Conservation (phyloP, 2,888 invertebrate genomes). For the Erannis defoliaria region DNA sequence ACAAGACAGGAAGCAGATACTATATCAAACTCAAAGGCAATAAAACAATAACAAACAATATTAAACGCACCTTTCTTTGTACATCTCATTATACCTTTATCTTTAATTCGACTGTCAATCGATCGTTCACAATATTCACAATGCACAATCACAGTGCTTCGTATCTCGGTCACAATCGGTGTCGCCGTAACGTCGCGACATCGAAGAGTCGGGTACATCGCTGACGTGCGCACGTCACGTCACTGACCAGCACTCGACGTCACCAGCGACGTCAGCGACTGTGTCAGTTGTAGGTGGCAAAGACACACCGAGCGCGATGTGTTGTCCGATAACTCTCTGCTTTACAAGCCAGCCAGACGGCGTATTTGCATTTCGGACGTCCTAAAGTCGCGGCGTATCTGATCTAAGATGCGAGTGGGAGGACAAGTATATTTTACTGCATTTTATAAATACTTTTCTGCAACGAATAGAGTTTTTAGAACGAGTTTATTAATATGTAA, state of each 20-base stretch:
- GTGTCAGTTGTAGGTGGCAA: constrained; percentile 52
- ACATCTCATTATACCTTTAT: constrained; percentile 39
- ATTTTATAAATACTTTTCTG: constrained; percentile 37
- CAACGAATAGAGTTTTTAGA: constrained; percentile 27
- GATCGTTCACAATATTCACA: constrained; percentile 51
- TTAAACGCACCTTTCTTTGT: constrained; percentile 29
- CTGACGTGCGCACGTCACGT: constrained; percentile 50
- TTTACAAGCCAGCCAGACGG: constrained; percentile 68
- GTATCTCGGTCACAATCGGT: constrained; percentile 78
- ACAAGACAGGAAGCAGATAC: constrained; percentile 41
- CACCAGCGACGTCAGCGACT: constrained; percentile 36
- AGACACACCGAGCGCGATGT: constrained; percentile 56
- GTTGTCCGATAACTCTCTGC: constrained; percentile 67
- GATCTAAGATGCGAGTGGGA: constrained; percentile 52
- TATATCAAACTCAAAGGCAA: constrained; percentile 38
- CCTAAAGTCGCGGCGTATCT: constrained; percentile 60
- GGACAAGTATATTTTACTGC: constrained; percentile 53
- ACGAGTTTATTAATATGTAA: constrained; percentile 44
- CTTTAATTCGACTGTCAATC: constrained; percentile 65
- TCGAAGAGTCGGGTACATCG: constrained; percentile 33
- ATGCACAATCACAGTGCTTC: constrained; percentile 60
- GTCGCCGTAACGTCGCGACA: constrained; percentile 55
- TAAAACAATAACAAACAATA: constrained; percentile 36
- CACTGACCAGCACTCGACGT: constrained; percentile 50
- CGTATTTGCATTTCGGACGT: constrained; percentile 73